Base-by-base conservation (phyloP, 2,797 vertebrate genomes). In the Pampus argenteus region DNA sequence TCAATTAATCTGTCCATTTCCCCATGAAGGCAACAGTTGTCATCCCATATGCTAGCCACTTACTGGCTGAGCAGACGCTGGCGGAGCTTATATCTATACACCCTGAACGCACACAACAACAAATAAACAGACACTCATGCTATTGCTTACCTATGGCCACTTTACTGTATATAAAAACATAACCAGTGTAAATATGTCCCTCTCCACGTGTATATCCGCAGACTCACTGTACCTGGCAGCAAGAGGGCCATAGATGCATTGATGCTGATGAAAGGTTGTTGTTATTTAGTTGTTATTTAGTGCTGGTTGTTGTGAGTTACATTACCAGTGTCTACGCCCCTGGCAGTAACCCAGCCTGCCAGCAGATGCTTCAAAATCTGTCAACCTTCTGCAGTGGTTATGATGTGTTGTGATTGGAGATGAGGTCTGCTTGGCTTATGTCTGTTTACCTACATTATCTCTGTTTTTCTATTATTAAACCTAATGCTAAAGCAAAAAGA, bases 1-100 rank as follows among this genome's bases (percentile, higher is more conserved):
- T 90, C 76, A 88, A 90, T 90, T 78, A 84, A 90, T 91, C 78
- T 18, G 2, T 78, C 78, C 79, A 78, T 86, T 92, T 90, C 83
- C 74, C 79, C 79, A 69, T 66, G 84, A 86, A 90, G 62, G 76
- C 83, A 90, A 83, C 90, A 91, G 92, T 91, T 93, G 86, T 82
- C 76, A 50, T 64, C 70, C 87, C 87, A 88, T 89, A 89, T 89
- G 89, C 66, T 83, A 44, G 64, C 78, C 72, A 85, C 84, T 91
- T 86, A 84, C 84, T 79, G 56, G 68, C 79, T 73, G 78, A 81
- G 47, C 44, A 40, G 52, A 62, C 55, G 58, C 78, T 85, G 78
- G 82, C 82, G 67, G n/a, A 65, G 80, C 64, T 50, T 20, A 40
- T 52, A 79, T 65, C 44, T 38, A 42, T 49, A 70, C 52, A 65